These are phyloP conservation scores for Formicarius rufipectus DNA, from an alignment of 2,113 vertebrate genomes.

Conservation along the genomic window DNA sequence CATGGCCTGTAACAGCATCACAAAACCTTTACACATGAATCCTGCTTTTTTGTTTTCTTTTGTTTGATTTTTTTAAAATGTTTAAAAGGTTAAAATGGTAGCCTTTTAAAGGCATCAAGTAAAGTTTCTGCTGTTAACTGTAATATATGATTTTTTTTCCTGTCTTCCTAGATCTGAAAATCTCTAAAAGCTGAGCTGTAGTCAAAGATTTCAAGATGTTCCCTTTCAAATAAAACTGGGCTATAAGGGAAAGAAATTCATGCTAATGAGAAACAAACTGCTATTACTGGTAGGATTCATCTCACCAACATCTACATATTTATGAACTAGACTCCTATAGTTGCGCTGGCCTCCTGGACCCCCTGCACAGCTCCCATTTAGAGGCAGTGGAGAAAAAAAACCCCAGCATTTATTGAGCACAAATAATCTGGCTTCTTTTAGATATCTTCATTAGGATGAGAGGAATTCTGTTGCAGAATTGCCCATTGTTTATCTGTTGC, in stretches of 20 bases:
- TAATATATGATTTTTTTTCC: background rate
- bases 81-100: too few species aligned
- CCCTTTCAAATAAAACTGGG: background rate
- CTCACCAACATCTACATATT: background rate
- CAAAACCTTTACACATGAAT: background rate
- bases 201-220: background rate
- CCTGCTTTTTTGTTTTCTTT: background rate
- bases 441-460: background rate
- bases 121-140: background rate
- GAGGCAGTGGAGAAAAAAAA: background rate
- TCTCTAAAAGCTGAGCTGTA: background rate
- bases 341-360: background rate
- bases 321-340: background rate
- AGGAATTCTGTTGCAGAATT: background rate
- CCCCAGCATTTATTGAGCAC: accelerated
- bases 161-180: background rate
- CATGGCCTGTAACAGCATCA: background rate
- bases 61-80: background rate
- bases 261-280: background rate
- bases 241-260: background rate
- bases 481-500: background rate
- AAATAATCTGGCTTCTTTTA: background rate
- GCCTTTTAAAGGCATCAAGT: background rate
- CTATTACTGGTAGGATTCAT: background rate
- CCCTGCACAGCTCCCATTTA: background rate